Conservation (phyloP, 2,888 invertebrate genomes). For the Cinara cedri region DNA sequence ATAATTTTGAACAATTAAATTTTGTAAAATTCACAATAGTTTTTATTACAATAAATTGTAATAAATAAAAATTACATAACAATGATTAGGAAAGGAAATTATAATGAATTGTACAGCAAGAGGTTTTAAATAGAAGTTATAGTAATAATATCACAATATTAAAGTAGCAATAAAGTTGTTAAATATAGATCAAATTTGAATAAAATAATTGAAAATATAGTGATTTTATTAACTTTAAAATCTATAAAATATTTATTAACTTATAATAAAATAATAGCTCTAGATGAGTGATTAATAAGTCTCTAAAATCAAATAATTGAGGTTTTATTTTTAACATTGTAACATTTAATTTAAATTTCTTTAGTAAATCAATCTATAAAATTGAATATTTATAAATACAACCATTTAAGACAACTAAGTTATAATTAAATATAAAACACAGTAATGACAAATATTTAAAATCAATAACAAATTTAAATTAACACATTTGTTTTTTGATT, state of each 20-base stretch:
- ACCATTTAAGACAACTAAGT: not conserved
- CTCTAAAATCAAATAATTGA: not conserved
- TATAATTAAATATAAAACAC: not conserved
- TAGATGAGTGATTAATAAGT: not conserved
- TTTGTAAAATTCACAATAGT: not conserved
- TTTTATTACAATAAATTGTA: not conserved
- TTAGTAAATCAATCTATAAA: not conserved
- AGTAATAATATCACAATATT: constrained; percentile 15
- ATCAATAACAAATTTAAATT: not conserved
- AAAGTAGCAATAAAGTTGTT: constrained; percentile 6
- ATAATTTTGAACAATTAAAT: not conserved
- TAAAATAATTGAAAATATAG: not conserved
- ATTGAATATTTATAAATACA: constrained; percentile 22
- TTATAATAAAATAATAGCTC: constrained; percentile 24
- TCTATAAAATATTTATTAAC: not conserved
- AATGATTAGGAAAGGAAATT: not conserved
- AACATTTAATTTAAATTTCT: not conserved
- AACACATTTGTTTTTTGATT: no score
- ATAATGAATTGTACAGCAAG: not conserved
- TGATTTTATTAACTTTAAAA: not conserved
- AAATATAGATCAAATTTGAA: not conserved
- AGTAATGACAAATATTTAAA: not conserved
- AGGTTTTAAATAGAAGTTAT: constrained; percentile 16
- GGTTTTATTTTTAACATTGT: not conserved
- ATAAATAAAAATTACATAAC: not conserved